Conservation (phyloP, 37 sponge, comb jelly and placozoan genomes). For the Cliona cf. orientalis region DNA sequence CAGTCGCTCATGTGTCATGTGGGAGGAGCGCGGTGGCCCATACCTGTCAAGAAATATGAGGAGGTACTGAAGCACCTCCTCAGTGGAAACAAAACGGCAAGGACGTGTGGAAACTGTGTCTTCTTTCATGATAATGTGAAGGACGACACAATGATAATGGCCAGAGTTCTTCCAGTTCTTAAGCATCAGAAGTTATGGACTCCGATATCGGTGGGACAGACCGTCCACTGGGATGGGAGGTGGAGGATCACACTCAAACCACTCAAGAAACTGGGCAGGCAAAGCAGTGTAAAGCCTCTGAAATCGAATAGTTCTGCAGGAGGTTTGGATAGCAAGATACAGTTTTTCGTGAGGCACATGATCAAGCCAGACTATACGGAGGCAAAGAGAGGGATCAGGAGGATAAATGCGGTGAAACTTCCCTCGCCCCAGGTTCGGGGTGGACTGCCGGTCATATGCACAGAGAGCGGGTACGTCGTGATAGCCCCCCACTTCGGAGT, state of each 20-base stretch:
- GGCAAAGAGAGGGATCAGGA: slow-evolving; percentile 44
- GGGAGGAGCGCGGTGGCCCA: too few species aligned
- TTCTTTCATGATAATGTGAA: too few species aligned
- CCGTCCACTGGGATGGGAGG: slow-evolving; percentile 63
- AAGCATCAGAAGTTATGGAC: slow-evolving; percentile 12
- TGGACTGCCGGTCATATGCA: slow-evolving; percentile 65
- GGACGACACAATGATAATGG: too few species aligned
- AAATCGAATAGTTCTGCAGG: too few species aligned
- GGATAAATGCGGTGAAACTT: slow-evolving; percentile 3
- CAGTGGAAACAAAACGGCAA: too few species aligned
- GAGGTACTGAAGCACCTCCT: too few species aligned
- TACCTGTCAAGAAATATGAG: too few species aligned
- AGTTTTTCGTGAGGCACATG: slow-evolving; percentile 41
- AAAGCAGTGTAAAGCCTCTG: too few species aligned
- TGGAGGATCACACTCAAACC: slow-evolving; percentile 39
- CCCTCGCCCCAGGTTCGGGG: slow-evolving; percentile 41
- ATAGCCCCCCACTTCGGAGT: slow-evolving; percentile 64
- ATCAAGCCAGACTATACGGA: not conserved
- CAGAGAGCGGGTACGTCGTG: slow-evolving; percentile 27
- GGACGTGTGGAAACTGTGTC: too few species aligned
- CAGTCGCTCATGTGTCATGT: too few species aligned
- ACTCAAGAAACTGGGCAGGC: not conserved
- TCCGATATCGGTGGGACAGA: slow-evolving; percentile 46
- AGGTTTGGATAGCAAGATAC: not conserved
- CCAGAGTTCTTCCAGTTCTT: too few species aligned